Conservation (phyloP, 2,113 vertebrate genomes). For the Caretta caretta region DNA sequence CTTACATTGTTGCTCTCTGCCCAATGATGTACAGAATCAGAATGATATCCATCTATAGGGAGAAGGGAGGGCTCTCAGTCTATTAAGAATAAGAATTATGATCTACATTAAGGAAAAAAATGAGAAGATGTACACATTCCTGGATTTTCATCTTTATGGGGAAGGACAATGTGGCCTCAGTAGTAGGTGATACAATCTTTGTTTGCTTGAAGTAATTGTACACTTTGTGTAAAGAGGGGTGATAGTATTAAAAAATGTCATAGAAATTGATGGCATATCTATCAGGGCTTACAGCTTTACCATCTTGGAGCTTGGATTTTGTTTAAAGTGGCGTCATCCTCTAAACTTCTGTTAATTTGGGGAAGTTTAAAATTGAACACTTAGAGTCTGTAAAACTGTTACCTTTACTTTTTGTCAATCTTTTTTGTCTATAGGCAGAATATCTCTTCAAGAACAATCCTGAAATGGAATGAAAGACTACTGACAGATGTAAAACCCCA, state of each 20-base stretch:
- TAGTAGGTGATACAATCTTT: not conserved
- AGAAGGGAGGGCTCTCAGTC: not conserved
- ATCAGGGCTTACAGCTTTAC: not conserved
- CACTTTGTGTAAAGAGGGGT: not conserved
- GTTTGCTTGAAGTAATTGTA: not conserved
- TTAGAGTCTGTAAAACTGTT: not conserved
- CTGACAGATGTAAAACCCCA: not conserved
- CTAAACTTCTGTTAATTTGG: not conserved
- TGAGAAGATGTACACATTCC: not conserved
- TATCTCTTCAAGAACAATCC: conserved; percentile 86
- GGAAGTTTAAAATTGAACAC: not conserved
- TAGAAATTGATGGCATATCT: not conserved
- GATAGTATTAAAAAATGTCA: not conserved
- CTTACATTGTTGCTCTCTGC: not conserved
- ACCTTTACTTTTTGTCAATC: conserved; percentile 3
- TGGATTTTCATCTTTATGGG: not conserved
- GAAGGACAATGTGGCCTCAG: not conserved
- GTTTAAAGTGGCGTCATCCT: not conserved
- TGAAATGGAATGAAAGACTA: conserved; percentile 59
- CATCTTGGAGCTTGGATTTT: not conserved
- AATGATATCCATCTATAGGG: not conserved
- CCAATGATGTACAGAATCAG: not conserved
- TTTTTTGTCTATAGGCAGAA: conserved; percentile 80
- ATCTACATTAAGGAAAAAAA: not conserved
- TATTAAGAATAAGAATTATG: not conserved